Evolutionary conservation across 2,797 vertebrate genomes (phyloP), one percentile per base, ranked within the genome.

Genomic region (Micromesistius poutassou): DNA sequence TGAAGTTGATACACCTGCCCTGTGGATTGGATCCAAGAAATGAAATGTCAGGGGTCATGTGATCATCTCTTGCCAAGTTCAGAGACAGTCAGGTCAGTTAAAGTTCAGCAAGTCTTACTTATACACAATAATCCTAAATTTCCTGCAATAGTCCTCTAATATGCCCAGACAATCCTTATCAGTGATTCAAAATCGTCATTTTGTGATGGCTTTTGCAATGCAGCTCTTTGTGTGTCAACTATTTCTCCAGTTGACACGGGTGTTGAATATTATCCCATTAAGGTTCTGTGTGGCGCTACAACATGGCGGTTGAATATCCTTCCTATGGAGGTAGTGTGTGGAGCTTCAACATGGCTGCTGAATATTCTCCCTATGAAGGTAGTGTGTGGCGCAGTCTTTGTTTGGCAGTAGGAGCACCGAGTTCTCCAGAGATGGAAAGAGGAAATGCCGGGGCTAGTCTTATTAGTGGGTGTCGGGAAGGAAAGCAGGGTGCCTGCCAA

Each of bases 1-100:
- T 97, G 89, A 98, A 98, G 88, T 94, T 98, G 78, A 99, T 96
- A 88, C 98, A 99, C 77, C 95, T 95, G 1, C 97, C 97, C 97
- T 98, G 86, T 28, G 82, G 88, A 19, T 40, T 28, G 72, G 46
- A n/a, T 5, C 77, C 16, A 19, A 55, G 22, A 10, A 16, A 79
- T 3, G 8, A 5, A 6, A 9, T n/a, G 30, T 76, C 42, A 55
- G 22, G 22, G 22, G 55, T n/a, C 55, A 62, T n/a, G 55, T 25
- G 55, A 25, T 5, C 22, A 19, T 50, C 46, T 50, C 13, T 46
- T 50, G 25, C 5, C 50, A 8, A n/a, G 50, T 62, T 62, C 55
- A 62, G 22, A 62, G 50, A 55, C 22, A 0, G n/a, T 42, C 14
- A 12, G 2, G 19, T 50, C 42, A 50, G 46, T 22, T 1, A 16